phyloP scores from a whole-genome alignment of 2,888 invertebrate species.

The Mongoloraphidia duomilia region DNA sequence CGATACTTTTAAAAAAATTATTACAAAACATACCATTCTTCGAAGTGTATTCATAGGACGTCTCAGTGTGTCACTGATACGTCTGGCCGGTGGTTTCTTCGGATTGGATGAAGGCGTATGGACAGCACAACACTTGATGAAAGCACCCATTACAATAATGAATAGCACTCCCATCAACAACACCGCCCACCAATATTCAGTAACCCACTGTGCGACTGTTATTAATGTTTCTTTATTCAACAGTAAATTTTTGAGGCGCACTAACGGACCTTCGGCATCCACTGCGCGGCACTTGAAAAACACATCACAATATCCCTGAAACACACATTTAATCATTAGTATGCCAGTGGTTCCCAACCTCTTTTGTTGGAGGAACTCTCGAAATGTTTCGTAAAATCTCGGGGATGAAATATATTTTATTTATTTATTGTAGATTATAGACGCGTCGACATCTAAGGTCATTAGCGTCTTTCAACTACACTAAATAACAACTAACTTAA shows the following conservation, averaged over 20 bases:
- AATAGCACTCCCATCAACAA: constrained; percentile 81
- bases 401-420: too few species aligned
- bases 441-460: too few species aligned
- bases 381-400: too few species aligned
- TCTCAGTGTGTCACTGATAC: constrained; percentile 80
- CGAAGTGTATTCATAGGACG: constrained; percentile 83
- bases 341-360: too few species aligned
- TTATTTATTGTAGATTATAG: too few species aligned
- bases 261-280: constrained; percentile 96
- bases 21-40: constrained; percentile 51
- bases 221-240: constrained; percentile 81
- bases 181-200: constrained; percentile 92
- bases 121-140: constrained; percentile 98
- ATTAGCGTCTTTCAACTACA: too few species aligned
- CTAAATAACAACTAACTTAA: too few species aligned
- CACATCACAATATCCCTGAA: constrained; percentile 95
- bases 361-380: too few species aligned
- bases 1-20: neutral
- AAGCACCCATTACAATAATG: constrained; percentile 91
- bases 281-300: constrained; percentile 97
- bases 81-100: constrained; percentile 86
- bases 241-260: constrained; percentile 87
- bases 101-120: constrained; percentile 99
- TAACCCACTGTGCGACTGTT: constrained; percentile 85
- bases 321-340: constrained; percentile 7